Conservation (phyloP, 2,113 vertebrate genomes). For the Mustelus asterias region DNA sequence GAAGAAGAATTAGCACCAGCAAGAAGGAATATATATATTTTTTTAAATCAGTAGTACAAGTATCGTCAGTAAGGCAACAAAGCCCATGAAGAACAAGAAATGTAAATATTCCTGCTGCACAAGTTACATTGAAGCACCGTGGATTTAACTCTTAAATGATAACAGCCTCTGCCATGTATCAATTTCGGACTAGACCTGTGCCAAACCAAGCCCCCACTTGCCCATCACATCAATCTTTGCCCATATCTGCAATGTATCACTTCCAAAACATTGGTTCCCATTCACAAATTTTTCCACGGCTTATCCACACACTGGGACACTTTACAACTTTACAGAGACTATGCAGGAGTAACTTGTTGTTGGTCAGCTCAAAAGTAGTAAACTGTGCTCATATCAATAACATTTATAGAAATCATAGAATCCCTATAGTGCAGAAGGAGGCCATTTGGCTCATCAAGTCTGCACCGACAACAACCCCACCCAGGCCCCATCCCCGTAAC, state of each 20-base stretch:
- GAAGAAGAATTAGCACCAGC: constrained; percentile 16
- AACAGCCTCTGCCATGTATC: not conserved
- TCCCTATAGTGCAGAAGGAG: no score
- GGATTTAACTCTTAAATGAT: not conserved
- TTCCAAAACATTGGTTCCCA: not conserved
- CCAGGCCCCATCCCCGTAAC: no score
- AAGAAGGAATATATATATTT: no score
- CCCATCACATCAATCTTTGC: not conserved
- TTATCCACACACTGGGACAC: not conserved
- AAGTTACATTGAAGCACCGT: not conserved
- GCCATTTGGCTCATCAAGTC: no score
- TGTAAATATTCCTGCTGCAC: not conserved
- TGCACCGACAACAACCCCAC: no score
- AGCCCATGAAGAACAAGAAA: not conserved
- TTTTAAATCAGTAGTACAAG: not conserved
- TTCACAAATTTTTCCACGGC: not conserved
- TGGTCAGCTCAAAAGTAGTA: not conserved
- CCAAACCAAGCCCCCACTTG: not conserved
- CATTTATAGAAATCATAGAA: not conserved
- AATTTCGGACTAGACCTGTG: not conserved
- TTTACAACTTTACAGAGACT: not conserved
- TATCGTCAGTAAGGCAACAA: not conserved
- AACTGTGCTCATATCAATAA: not conserved
- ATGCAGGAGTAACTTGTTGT: not conserved
- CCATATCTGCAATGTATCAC: no score